Conservation (phyloP, 1,140 invertebrate genomes). For the Idris sp. region DNA sequence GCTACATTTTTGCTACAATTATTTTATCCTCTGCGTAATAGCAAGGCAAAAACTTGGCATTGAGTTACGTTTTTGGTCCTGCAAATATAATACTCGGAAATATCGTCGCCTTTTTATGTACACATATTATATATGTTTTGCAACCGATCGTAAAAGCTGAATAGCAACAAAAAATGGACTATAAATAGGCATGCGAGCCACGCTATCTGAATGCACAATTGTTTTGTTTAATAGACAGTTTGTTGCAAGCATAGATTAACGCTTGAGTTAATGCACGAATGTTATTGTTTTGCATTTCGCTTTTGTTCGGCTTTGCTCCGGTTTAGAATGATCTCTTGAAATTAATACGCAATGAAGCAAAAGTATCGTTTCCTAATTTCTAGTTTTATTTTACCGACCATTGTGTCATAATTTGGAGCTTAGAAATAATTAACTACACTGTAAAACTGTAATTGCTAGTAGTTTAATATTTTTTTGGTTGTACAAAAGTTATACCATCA, state of each 20-base stretch:
- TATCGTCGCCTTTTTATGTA: constrained; percentile 8
- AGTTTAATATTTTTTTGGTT: no score
- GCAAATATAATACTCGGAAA: constrained; percentile 33
- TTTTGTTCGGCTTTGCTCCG: constrained; percentile 6
- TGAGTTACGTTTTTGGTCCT: not conserved
- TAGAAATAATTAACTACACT: no score
- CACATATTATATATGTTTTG: no score
- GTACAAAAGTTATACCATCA: no score
- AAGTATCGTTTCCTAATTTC: no score
- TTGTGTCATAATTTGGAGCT: no score
- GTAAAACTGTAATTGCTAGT: no score
- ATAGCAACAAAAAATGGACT: no score
- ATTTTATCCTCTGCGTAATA: not conserved
- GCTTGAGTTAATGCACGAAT: constrained; percentile 12
- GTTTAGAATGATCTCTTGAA: not conserved
- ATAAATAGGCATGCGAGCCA: constrained; percentile 17
- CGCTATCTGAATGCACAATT: constrained; percentile 5
- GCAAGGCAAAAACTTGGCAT: not conserved
- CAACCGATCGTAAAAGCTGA: no score
- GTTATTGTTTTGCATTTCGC: constrained; percentile 12
- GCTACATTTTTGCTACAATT: constrained; percentile 23
- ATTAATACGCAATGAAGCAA: not conserved
- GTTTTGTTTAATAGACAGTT: constrained; percentile 24
- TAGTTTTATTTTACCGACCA: no score
- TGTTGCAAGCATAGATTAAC: constrained; percentile 7